Conservation (phyloP, 2,888 invertebrate genomes). For the Pheosia tremula region DNA sequence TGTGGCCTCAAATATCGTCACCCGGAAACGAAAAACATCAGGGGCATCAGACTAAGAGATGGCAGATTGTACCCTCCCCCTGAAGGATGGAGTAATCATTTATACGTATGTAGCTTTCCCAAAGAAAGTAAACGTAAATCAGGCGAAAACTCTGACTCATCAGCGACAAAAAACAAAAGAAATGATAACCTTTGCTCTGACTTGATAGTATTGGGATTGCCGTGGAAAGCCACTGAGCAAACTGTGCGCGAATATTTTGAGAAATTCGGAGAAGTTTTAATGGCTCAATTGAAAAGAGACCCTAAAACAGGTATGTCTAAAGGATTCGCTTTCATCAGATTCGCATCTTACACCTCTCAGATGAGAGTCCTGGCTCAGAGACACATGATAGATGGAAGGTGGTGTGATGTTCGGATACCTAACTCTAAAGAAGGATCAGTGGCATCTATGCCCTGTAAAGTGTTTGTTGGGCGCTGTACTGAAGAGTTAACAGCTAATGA, state of each 20-base stretch:
- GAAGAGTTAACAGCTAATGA: slow-evolving; percentile 92
- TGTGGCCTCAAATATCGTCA: slow-evolving; percentile 99
- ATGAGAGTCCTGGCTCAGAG: slow-evolving; percentile 96
- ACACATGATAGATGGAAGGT: slow-evolving; percentile 98
- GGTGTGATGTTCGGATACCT: slow-evolving; percentile 99
- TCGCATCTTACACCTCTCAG: slow-evolving; percentile 97
- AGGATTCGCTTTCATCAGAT: slow-evolving; percentile 99
- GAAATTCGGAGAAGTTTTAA: slow-evolving; percentile 97
- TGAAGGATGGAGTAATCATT: slow-evolving; percentile 93
- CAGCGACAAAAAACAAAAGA: slow-evolving; percentile 95
- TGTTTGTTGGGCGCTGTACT: slow-evolving; percentile 93
- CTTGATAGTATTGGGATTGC: slow-evolving; percentile 98
- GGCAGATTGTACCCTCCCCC: slow-evolving; percentile 95
- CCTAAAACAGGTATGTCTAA: slow-evolving; percentile 96
- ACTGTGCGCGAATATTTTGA: slow-evolving; percentile 98
- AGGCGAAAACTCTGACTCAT: slow-evolving; percentile 93
- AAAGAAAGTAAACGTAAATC: slow-evolving; percentile 98
- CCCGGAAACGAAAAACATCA: slow-evolving; percentile 94
- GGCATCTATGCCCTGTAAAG: slow-evolving; percentile 90
- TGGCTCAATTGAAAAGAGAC: slow-evolving; percentile 98
- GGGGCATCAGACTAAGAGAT: slow-evolving; percentile 96
- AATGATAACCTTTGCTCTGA: slow-evolving; percentile 98
- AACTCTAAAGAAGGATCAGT: slow-evolving; percentile 94
- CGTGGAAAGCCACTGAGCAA: slow-evolving; percentile 99
- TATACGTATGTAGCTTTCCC: slow-evolving; percentile 93